Base-by-base conservation (phyloP, 2,113 vertebrate genomes). In the Hassar affinis region DNA sequence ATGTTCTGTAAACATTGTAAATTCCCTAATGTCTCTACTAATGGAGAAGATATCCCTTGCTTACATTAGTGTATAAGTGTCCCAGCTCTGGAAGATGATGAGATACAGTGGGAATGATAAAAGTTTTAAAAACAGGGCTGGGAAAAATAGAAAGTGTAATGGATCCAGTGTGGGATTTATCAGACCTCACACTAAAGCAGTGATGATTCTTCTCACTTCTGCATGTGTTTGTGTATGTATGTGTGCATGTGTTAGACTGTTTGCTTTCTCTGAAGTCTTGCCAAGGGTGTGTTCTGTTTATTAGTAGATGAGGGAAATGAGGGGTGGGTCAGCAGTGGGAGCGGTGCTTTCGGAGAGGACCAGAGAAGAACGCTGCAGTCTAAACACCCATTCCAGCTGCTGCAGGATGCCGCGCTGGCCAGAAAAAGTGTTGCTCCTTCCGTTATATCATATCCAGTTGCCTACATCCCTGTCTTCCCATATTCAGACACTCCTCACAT, bases 221-320 rank as follows among this genome's bases (percentile, higher is more conserved):
- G 57, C 78, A 57, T 42, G 75, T 51, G 49, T 84, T 76, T 85
- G 76, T 76, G 80, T 61, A 12, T 78, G 22, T 80, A 62, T 82
- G 78, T 38, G 80, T 87, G 51, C 49, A 56, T 86, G 82, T 84
- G 84, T 82, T 78, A 64, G 82, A 49, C 85, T 86, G 88, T 78
- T 81, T 59, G 30, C 66, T 47, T 27, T 68, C 61, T 89, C 84
- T 88, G 85, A 87, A 85, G 87, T 88, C 81, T 81, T 52, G 85
- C 86, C 88, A 88, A 85, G 88, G 88, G 88, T 84, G 88, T 89
- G 88, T 86, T 84, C 83, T 89, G 87, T 88, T 89, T 89, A 89
- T 87, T 84, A 84, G 81, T 71, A 86, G 83, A 84, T 88, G 85
- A 83, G 87, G 86, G 84, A 86, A 88, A 88, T 75, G 83, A 85